Base-by-base conservation (phyloP, 2,797 vertebrate species). In the Alauda arvensis region DNA sequence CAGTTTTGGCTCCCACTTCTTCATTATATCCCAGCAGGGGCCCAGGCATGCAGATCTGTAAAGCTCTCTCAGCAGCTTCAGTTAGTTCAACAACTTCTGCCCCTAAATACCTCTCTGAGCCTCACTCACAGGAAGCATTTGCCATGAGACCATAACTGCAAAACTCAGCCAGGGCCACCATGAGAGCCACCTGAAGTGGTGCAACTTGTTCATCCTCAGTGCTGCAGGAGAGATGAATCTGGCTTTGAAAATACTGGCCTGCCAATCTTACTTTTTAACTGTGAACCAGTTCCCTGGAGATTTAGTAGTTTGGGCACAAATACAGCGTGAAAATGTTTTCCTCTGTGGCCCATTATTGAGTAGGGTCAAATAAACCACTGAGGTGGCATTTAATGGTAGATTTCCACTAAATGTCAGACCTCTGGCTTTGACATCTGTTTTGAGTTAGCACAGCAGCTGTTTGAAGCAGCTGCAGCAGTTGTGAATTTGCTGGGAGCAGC, bases 351-450 rank as follows among this genome's bases (percentile, higher is more conserved):
- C 87, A 92, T 96, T 93, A 95, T 85, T 66, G 83, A 89, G 77
- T 66, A 94, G 93, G 91, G 93, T 95, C 96, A 96, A 95, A 95
- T 93, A 97, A 97, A 96, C 93, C 88, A 95, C 52, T 49, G 86
- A 95, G 94, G 91, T 96, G 95, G 93, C 93, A 96, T 96, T 97
- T 97, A 96, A 96, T 94, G 94, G 94, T 90, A 93, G 86, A 95
- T 96, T 96, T 95, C 92, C 92, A 96, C 93, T 94, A 94, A 95
- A 95, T 96, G 95, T 94, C 94, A 97, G 95, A 96, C 93, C 95
- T 95, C 94, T 97, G 95, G 94, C 95, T 96, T 93, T 95, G 92
- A 96, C 96, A 97, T 97, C 96, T 97, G 96, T 91, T 96, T 95
- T 94, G 89, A 95, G 94, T 97, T 97, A 96, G 85, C 88, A 91